Evolutionary conservation across 2,888 invertebrate genomes (phyloP), one percentile per base, ranked within the genome.

Genomic region (Bugulina stolonifera): DNA sequence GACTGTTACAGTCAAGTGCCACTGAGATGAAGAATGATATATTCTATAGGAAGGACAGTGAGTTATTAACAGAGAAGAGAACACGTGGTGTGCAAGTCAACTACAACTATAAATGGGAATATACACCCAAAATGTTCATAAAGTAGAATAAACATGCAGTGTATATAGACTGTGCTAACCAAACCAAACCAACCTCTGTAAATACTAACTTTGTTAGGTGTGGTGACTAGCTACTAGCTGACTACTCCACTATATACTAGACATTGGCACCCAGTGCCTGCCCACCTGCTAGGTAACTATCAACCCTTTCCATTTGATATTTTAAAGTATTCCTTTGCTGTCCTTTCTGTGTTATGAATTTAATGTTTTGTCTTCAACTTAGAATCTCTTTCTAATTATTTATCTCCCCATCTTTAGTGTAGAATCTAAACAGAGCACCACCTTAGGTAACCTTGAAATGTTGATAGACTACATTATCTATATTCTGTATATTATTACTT

Each of bases 11-110:
- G 64, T 64, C 64, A 32, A 29, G 32, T 34, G 64, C 64, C 2
- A 64, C 32, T 64, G 64, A 64, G 64, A 64, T 64, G 64, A 64
- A 64, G 64, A 32, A 64, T 64, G 64, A 64, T 64, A 32, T 64
- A 32, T 64, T 64, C 64, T 64, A 64, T 64, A 64, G 64, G 64
- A 64, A 64, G 64, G 64, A 64, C 10, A 64, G 34, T 32, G 64
- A 64, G 2, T 32, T 64, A 32, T 2, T 64, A 27, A 64, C 64
- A 64, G n/a, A 64, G 64, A 64, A 27, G 32, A 27, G 64, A 32
- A 64, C 64, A 2, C 27, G 64, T 2, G 64, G 64, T 3, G 27
- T 64, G 5, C 64, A 64, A 32, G 64, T 64, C 5, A 64, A 64
- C 32, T 64, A 64, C 64, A 64, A 64, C 32, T 64, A 32, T 32